A percentile compares a stretch with the other conserved stretches of the same genome.
These are phyloP conservation scores for Bos indicus DNA, from an alignment of 2,113 vertebrate species.

Conservation along the genomic window DNA sequence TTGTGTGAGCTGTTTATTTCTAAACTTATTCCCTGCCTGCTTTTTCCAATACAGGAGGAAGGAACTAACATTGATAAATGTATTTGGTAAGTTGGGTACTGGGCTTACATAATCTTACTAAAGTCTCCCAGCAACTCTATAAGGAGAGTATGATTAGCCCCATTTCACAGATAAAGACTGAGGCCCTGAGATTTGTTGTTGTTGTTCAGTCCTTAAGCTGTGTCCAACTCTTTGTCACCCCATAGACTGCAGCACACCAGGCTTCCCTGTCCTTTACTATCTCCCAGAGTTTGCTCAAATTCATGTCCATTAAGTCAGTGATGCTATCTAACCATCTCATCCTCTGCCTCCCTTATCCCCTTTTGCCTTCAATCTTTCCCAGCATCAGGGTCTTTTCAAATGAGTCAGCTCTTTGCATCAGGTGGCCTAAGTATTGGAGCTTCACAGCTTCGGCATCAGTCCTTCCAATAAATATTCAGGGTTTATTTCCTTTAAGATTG, in stretches of 20 bases:
- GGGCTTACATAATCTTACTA: background rate
- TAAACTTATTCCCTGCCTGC: background rate
- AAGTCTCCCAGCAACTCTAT: background rate
- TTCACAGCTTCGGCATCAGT: background rate
- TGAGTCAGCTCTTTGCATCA: background rate
- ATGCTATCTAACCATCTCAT: background rate
- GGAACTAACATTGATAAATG: background rate
- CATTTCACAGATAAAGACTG: background rate
- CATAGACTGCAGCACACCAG: background rate
- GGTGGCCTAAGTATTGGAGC: background rate
- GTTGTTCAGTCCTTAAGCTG: background rate
- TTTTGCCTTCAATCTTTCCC: background rate
- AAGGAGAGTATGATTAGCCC: background rate
- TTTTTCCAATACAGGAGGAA: background rate
- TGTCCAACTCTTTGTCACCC: background rate
- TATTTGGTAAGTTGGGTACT: background rate
- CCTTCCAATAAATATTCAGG: background rate
- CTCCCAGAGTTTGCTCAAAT: background rate
- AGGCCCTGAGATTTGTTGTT: background rate
- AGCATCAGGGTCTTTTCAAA: background rate
- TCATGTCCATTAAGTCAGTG: background rate
- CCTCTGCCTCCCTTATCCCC: background rate
- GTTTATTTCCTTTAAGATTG: background rate
- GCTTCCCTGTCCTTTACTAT: background rate
- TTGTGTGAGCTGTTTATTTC: background rate